Conservation (phyloP, 2,113 vertebrate genomes). For the Neodontobutis hainanensis region DNA sequence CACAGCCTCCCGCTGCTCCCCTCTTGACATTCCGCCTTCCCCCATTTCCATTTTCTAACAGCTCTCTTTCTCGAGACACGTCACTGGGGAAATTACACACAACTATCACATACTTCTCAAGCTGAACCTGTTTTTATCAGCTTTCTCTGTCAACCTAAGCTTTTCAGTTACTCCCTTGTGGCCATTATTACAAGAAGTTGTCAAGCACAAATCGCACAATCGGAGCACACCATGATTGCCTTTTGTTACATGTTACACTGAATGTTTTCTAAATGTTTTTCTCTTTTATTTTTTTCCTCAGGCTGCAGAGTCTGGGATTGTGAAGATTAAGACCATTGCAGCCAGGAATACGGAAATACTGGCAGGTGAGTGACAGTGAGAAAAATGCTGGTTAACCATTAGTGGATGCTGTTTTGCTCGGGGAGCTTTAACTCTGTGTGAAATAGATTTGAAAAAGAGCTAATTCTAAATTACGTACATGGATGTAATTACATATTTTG, state of each 20-base stretch:
- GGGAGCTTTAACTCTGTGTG: not conserved
- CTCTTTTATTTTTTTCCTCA: conserved; percentile 57
- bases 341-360: conserved; percentile 92
- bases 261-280: conserved; percentile 24
- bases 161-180: conserved; percentile 1
- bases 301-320: conserved; percentile 99
- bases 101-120: conserved; percentile 12
- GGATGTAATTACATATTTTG: no score
- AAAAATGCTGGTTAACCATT: not conserved
- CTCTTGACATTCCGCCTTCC: conserved; percentile 3
- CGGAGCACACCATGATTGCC: conserved; percentile 5
- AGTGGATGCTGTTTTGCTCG: not conserved
- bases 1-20: not conserved
- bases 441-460: not conserved
- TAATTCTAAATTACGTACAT: not conserved
- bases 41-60: conserved; percentile 5
- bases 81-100: conserved; percentile 35
- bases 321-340: conserved; percentile 99
- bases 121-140: not conserved
- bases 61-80: conserved; percentile 17
- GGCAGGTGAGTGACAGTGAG: conserved; percentile 83
- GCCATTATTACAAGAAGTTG: conserved; percentile 14
- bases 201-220: not conserved
- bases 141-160: conserved; percentile 2
- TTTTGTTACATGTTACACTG: conserved; percentile 1